Percentiles rank a stretch among this genome's conserved stretches.
These are phyloP conservation scores for Heteromormyrus szaboi DNA, from an alignment of 2,797 vertebrate species.

Conservation along the genomic window DNA sequence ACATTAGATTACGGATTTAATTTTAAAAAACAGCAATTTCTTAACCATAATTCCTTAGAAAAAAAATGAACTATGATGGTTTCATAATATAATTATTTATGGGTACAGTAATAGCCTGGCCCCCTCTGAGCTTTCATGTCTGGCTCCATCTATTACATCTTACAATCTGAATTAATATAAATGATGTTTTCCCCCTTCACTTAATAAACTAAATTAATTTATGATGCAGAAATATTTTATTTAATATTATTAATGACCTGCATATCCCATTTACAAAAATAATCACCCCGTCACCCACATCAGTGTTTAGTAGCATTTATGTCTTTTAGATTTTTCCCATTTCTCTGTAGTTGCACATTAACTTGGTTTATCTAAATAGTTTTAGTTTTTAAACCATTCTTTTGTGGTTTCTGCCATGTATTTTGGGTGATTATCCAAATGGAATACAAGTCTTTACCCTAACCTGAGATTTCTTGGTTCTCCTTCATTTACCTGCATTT, in stretches of 20 bases:
- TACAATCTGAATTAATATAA: background rate
- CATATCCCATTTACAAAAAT: background rate
- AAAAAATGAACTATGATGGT: background rate
- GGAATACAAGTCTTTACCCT: background rate
- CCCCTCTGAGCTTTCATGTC: background rate
- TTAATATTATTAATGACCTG: background rate
- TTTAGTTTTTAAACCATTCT: background rate
- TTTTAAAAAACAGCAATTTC: background rate
- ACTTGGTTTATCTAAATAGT: background rate
- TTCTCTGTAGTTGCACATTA: background rate
- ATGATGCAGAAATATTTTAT: background rate
- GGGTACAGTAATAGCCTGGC: background rate
- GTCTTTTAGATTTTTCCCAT: background rate
- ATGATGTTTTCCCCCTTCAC: background rate
- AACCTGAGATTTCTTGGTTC: background rate
- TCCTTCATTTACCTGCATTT: background rate
- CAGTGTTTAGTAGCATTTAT: background rate
- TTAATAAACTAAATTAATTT: background rate
- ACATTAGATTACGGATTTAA: background rate
- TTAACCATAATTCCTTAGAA: background rate
- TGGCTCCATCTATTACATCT: background rate
- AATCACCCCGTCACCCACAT: background rate
- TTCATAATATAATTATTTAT: background rate
- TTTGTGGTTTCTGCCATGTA: background rate
- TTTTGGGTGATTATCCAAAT: background rate